Evolutionary conservation across 1,140 invertebrate genomes (phyloP), one percentile per base, ranked within the genome.

Genomic region (Bombus ignitus): DNA sequence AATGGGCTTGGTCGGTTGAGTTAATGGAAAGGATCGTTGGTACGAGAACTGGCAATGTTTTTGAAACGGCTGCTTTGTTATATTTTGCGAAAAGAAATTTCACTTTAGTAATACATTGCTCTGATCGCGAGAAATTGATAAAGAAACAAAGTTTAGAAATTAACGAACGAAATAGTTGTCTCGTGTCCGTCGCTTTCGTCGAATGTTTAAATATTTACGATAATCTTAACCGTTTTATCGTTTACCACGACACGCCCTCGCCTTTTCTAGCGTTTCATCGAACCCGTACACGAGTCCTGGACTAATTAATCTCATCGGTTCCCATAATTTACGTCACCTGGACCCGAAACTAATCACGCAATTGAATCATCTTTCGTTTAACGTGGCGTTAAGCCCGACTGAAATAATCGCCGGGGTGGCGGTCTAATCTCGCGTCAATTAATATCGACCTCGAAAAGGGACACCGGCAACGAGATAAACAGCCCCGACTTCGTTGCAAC

Each of bases 381-480:
- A 84, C 65, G 70, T 10, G 47, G 82, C 65, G 28, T 57, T 62
- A 59, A 77, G 76, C 83, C 35, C 57, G 39, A 66, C 1, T 62
- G 53, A 79, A 76, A 76, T 89, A 76, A 85, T 84, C 83, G 71
- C 68, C 57, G 62, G 77, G 70, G 73, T 22, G 74, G 72, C 37
- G 44, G 47, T 85, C 65, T 85, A 83, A 86, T 81, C 84, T 81
- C 84, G 62, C 84, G 71, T 85, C 84, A 57, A 85, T 85, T 81
- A 89, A 91, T 89, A 87, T 89, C 83, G 84, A 89, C 78, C 76
- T 83, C 75, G 83, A 87, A 85, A 80, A 77, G 44, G 44, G 66
- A 77, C 62, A 83, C 44, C 70, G 32, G 57, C 72, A 68, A 82
- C 65, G 76, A 81, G 86, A 87, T 86, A 82, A 81, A 87, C 73